phyloP scores from a whole-genome alignment of 2,888 invertebrate species.

The Choreutis nemorana region DNA sequence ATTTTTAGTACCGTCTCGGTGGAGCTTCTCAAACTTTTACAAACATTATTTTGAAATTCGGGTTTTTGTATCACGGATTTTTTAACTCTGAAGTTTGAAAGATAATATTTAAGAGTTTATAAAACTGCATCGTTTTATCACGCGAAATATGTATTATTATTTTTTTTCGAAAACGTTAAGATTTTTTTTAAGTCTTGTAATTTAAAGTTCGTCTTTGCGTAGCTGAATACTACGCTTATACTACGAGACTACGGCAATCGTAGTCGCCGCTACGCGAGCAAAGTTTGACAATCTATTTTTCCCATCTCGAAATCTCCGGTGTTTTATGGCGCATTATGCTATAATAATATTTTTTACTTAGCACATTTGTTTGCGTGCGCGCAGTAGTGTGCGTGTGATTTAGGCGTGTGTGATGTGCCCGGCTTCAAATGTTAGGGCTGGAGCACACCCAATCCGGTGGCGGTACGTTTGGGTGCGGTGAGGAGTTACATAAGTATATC shows the following conservation, averaged over 20 bases:
- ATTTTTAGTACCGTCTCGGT: constrained; percentile 39
- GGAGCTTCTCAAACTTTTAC: constrained; percentile 41
- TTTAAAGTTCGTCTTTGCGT: neutral
- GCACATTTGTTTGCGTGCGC: constrained; percentile 41
- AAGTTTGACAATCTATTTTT: constrained; percentile 38
- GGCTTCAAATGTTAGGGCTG: too few species aligned
- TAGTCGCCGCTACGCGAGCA: constrained; percentile 16
- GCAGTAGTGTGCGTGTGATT: constrained; percentile 15
- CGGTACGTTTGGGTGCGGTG: too few species aligned
- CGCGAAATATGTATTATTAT: too few species aligned
- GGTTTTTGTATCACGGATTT: too few species aligned
- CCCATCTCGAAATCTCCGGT: constrained; percentile 29
- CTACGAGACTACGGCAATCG: constrained; percentile 4
- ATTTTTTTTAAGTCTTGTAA: too few species aligned
- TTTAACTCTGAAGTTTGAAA: too few species aligned
- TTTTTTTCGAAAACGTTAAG: too few species aligned
- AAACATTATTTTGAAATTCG: neutral
- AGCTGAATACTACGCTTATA: constrained; percentile 1
- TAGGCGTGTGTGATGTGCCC: constrained; percentile 26
- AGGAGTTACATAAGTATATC: too few species aligned
- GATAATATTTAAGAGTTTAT: too few species aligned
- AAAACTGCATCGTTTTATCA: too few species aligned
- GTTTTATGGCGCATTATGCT: constrained; percentile 61
- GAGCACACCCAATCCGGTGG: too few species aligned
- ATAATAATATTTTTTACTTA: constrained; percentile 66